Evolutionary conservation across 2,797 vertebrate species (phyloP).

Genomic region (Melopsittacus undulatus): DNA sequence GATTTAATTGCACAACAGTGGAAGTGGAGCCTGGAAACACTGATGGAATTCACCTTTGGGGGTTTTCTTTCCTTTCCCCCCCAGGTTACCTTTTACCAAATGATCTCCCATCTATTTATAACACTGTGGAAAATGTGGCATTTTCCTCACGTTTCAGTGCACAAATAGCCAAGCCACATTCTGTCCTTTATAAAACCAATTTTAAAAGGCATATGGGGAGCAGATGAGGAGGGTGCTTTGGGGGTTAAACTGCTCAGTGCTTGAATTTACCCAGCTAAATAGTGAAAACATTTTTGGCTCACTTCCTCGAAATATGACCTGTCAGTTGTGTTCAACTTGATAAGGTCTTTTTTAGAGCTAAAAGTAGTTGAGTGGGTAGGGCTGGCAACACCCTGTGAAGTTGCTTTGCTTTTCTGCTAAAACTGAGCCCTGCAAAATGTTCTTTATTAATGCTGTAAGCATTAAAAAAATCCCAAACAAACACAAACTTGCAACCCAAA

Average conservation of each 20-base stretch:
- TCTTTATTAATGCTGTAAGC: neutral
- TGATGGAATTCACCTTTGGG: conserved; percentile 14
- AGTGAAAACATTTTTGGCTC: conserved; percentile 45
- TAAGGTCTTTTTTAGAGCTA: conserved; percentile 19
- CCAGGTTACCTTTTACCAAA: neutral
- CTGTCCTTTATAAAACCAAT: neutral
- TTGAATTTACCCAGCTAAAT: neutral
- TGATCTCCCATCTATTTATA: neutral
- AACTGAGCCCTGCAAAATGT: neutral
- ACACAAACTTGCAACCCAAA: neutral
- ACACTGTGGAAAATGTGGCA: neutral
- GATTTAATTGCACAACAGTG: conserved; percentile 7
- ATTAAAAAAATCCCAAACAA: neutral
- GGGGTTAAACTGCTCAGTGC: neutral
- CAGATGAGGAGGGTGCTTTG: neutral
- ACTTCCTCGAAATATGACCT: conserved; percentile 59
- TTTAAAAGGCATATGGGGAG: accelerated
- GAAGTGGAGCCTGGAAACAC: neutral
- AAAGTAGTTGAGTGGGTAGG: conserved; percentile 3
- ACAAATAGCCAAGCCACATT: neutral
- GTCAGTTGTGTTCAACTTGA: conserved; percentile 47
- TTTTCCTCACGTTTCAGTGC: neutral
- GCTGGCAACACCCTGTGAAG: conserved; percentile 14
- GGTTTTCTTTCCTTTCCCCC: neutral
- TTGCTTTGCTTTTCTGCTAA: neutral